Evolutionary conservation across 2,797 vertebrate species (phyloP), one percentile per base, ranked within the genome.

Genomic region (Sylvia borin): DNA sequence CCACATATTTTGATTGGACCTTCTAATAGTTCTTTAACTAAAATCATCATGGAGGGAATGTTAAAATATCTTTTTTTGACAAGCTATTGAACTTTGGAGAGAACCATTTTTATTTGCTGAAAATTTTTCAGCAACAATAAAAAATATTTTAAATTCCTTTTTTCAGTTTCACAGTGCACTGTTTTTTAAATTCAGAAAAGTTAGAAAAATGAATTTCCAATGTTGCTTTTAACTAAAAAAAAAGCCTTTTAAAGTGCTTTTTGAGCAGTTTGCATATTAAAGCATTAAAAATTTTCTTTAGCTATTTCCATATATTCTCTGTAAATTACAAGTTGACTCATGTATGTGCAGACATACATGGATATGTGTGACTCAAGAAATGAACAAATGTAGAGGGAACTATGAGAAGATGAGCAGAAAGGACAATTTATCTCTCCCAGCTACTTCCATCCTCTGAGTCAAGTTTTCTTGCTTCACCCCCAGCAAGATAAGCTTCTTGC

Each of bases 341-440:
- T 0, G 1, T n/a, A 25, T 25, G 36, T 40, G 70, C 48, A 67
- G 47, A 48, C 0, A 2, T 5, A 31, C 17, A 76, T 3, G 27
- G 31, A 82, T 27, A 68, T 2, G 1, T 0, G 6, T 13, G 36
- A 73, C 53, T 65, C 16, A 22, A 55, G n/a, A 79, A 73, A 20
- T 51, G 34, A 45, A 85, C 18, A 43, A 43, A 32, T 7, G 16
- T 7, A 67, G 66, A 64, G 2, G 50, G 29, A 65, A 40, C n/a
- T n/a, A 6, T 16, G 42, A 72, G 34, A 76, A 40, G 38, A 38
- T 16, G 38, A 82, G 40, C 47, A 92, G 36, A 76, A 89, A 62
- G 34, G 51, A 85, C 10, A 58, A 13, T 38, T 72, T 60, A 18
- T 45, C 42, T n/a, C 40, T 79, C 53, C 36, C 62, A 91, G 45